Base-by-base conservation (phyloP, 92 coral and sea anemone species). In the Phenganax stokvisi region DNA sequence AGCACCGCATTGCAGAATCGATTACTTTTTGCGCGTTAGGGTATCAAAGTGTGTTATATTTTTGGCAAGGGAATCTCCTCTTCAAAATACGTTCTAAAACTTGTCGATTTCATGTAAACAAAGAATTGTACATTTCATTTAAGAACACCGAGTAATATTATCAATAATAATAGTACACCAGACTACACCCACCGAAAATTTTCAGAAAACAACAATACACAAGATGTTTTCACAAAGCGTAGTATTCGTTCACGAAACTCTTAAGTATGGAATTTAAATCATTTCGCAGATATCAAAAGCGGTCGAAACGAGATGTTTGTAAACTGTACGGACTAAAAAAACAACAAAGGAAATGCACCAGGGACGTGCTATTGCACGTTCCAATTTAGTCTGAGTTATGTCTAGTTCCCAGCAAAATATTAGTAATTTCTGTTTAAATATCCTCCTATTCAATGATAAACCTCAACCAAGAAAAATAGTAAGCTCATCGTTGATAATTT, bases 341-440 rank as follows among this genome's bases (percentile, higher is more conserved):
- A 68, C 73, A 30, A 51, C 13, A 30, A 17, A 68, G 73, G 73
- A 68, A 68, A 68, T 68, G 73, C 73, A 37, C 10, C 31, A n/a
- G 16, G 74, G 25, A 79, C 73, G 31, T 30, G 83, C 25, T 63
- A 30, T 44, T 63, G 51, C 83, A 25, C 27, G 69, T 79, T 79
- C 83, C 61, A 20, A 10, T 5, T 51, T n/a, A 9, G 73, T 54
- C 61, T 54, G 74, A 60, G 37, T 11, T 10, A 68, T 30, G 73
- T 68, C 73, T 68, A 37, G 53, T 68, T 53, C 53, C 20, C 53
- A 15, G 51, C 72, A 30, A 68, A 37, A 12, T 28, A 67, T 28
- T 28, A 10, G 9, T 8, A 67, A 68, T 68, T 68, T 68, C 73
- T 68, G 73, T 31, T 68, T 68, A 68, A 68, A 37, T 68, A 68